phyloP scores from a whole-genome alignment of 2,888 invertebrate genomes.

The Luperina testacea region DNA sequence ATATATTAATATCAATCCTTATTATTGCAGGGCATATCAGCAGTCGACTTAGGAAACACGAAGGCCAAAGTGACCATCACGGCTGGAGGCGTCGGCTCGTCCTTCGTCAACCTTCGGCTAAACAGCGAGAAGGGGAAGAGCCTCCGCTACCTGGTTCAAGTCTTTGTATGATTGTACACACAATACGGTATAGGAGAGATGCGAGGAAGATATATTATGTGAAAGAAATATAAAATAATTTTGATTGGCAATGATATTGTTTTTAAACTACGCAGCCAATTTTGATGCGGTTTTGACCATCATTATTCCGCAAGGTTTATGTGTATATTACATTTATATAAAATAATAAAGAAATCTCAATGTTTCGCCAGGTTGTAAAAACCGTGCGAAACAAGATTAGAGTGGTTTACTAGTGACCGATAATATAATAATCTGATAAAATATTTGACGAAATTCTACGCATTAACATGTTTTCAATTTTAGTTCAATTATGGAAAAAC shows the following conservation, averaged over 20 bases:
- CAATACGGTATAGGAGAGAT: neutral
- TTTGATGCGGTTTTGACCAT: neutral
- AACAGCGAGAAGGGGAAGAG: constrained; percentile 79
- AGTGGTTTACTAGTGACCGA: neutral
- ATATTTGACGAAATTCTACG: neutral
- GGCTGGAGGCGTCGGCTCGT: constrained; percentile 81
- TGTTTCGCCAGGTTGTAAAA: neutral
- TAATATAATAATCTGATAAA: neutral
- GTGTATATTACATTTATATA: neutral
- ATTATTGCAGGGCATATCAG: constrained; percentile 79
- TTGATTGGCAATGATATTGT: neutral
- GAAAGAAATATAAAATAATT: neutral
- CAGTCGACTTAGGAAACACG: constrained; percentile 76
- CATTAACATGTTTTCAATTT: neutral
- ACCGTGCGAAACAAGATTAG: neutral
- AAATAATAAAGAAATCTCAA: neutral
- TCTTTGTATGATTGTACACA: constrained; percentile 66
- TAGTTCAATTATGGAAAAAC: neutral
- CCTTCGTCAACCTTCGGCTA: constrained; percentile 80
- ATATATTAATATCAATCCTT: neutral
- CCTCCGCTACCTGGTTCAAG: constrained; percentile 74
- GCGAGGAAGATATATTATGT: neutral
- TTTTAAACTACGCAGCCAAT: neutral
- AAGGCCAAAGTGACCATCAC: constrained; percentile 76
- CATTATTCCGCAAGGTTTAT: neutral